Percentiles rank a stretch among this genome's conserved stretches.
Conservation (phyloP, 30 jellyfish, hydroid and myxozoan species). For the Sanderia malayensis region DNA sequence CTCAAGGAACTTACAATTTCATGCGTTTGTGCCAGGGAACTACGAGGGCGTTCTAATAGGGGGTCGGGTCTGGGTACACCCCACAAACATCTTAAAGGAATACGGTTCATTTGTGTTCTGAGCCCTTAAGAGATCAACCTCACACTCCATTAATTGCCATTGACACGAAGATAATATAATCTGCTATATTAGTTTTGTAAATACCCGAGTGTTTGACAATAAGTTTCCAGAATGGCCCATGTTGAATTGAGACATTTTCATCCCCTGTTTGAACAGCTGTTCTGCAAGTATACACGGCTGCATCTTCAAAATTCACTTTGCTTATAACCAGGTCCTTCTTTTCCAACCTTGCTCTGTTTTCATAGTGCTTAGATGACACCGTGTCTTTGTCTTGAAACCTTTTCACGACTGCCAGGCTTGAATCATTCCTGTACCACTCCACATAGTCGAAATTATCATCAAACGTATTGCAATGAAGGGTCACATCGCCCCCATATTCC, state of each 20-base stretch:
- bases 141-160: no score
- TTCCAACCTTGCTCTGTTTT: slow-evolving; percentile 18
- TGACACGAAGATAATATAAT: no score
- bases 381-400: slow-evolving; percentile 24
- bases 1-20: no score
- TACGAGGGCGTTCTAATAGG: no score
- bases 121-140: no score
- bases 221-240: slow-evolving; percentile 60
- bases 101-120: no score
- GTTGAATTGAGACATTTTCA: slow-evolving; percentile 34
- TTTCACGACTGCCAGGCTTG: slow-evolving; percentile 24
- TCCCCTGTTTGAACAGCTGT: slow-evolving; percentile 39
- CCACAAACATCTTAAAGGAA: no score
- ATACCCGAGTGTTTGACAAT: slow-evolving; percentile 53
- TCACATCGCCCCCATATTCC: slow-evolving; percentile 40
- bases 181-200: no score
- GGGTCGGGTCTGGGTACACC: no score
- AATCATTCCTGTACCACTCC: slow-evolving; percentile 56
- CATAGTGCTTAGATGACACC: slow-evolving; percentile 17
- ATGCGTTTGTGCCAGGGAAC: no score
- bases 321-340: slow-evolving; percentile 29
- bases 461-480: slow-evolving; percentile 30
- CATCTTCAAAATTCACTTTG: slow-evolving; percentile 45
- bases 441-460: slow-evolving; percentile 31
- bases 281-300: slow-evolving; percentile 41